Conservation (phyloP, 2,888 invertebrate species). For the Lysandra coridon region DNA sequence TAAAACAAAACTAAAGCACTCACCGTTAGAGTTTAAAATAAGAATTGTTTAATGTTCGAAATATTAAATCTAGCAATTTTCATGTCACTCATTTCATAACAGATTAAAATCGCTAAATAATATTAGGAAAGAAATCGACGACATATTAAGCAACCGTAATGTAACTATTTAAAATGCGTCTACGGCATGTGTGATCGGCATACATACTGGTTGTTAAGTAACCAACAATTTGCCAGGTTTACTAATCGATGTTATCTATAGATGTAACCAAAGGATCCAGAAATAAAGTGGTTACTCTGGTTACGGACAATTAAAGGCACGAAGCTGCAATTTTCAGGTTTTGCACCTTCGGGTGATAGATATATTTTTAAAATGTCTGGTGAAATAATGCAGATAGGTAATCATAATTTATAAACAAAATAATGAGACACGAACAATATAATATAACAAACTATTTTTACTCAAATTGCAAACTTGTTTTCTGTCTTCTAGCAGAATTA, state of each 20-base stretch:
- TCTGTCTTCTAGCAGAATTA: background rate
- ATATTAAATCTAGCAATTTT: background rate
- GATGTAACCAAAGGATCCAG: background rate
- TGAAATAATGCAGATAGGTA: background rate
- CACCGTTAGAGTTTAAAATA: background rate
- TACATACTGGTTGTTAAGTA: conserved; percentile 8
- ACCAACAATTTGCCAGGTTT: conserved; percentile 19
- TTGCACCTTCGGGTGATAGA: background rate
- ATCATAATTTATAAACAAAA: background rate
- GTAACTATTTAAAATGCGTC: conserved; percentile 5
- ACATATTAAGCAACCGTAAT: background rate
- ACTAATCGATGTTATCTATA: conserved; percentile 17
- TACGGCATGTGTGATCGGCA: background rate
- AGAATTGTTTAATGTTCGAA: background rate
- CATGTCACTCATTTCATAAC: conserved; percentile 6
- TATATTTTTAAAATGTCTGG: background rate
- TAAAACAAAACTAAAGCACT: background rate
- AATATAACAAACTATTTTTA: background rate
- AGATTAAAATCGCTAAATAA: background rate
- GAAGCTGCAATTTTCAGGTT: conserved; percentile 19
- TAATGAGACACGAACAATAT: background rate
- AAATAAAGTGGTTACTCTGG: conserved; percentile 7
- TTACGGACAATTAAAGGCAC: background rate
- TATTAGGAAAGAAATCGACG: conserved; percentile 4
- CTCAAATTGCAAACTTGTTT: background rate